Base-by-base conservation (phyloP, 2,888 invertebrate species). In the Drosophila phalerata region DNA sequence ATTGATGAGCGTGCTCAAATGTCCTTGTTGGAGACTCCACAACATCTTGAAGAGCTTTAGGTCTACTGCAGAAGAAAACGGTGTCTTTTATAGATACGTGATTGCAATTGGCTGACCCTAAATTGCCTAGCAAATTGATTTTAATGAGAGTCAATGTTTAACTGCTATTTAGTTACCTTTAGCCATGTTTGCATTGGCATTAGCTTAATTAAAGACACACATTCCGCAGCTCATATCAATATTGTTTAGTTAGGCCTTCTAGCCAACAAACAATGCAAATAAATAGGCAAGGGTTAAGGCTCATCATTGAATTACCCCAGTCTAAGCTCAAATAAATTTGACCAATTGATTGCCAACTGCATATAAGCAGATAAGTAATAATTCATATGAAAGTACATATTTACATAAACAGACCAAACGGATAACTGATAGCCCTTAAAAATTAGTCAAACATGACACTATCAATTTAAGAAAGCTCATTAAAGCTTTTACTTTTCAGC, bases 161-260 rank as follows among this genome's bases (percentile, higher is more conserved):
- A 30, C 30, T 30, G 1, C 30, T 10, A 8, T 30, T 30, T 30
- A 9, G 9, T 1, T 6, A 30, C 2, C 8, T 6, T 30, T 8
- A 10, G 30, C 30, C 30, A 30, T 30, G 30, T 30, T 30, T 30
- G 30, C 30, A 30, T 30, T 55, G 51, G n/a, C 68, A 30, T 30
- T 30, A 30, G 30, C 6, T 30, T 9, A 8, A 30, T 8, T 30
- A 30, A 84, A 79, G 77, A 75, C 68, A 81, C 70, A 86, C 79
- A 56, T 34, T 78, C 42, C 28, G 17, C 55, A 47, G 47, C 47
- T 53, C 70, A 67, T 73, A 69, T 56, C 66, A 68, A 69, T 79
- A 61, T 69, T 81, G 73, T 76, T 73, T 73, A 28, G 60, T 63
- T 63, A 76, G 76, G 63, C 67, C 71, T 52, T 25, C 42, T 17